These are phyloP conservation scores for Colistium nudipinnis DNA, from an alignment of 2,113 vertebrate genomes.

Conservation along the genomic window DNA sequence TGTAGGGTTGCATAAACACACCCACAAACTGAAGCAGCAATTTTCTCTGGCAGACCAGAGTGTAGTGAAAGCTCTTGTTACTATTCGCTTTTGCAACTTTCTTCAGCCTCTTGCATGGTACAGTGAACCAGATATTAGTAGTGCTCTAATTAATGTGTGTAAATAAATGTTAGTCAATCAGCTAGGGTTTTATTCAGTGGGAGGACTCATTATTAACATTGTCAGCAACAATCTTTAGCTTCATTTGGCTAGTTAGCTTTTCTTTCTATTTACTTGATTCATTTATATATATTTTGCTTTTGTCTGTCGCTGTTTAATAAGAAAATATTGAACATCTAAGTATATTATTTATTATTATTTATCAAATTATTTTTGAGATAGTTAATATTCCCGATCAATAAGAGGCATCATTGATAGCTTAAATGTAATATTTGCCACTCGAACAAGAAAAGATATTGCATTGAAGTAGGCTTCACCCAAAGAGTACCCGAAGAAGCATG, in stretches of 20 bases:
- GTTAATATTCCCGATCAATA: neutral
- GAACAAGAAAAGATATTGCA: slow-evolving; percentile 7
- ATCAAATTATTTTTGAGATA: neutral
- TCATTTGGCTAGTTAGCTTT: slow-evolving; percentile 34
- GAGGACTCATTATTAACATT: slow-evolving; percentile 50
- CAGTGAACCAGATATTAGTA: slow-evolving; percentile 37
- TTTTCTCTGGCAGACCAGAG: slow-evolving; percentile 76
- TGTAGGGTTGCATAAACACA: slow-evolving; percentile 82
- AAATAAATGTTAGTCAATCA: neutral
- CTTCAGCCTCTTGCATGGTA: slow-evolving; percentile 47
- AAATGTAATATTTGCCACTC: slow-evolving; percentile 1
- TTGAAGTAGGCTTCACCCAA: slow-evolving; percentile 2
- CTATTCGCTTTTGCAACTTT: slow-evolving; percentile 57
- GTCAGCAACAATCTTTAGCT: neutral
- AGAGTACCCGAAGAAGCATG: slow-evolving; percentile 11
- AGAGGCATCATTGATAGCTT: neutral
- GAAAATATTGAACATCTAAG: neutral
- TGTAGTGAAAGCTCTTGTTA: slow-evolving; percentile 65
- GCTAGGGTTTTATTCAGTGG: slow-evolving; percentile 46
- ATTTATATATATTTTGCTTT: neutral
- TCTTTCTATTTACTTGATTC: slow-evolving; percentile 38
- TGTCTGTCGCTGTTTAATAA: neutral
- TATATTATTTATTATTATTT: no score
- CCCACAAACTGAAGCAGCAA: slow-evolving; percentile 82
- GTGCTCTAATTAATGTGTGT: neutral